Evolutionary conservation across 2,888 invertebrate genomes (phyloP).

Genomic region (Drosophila greeni): DNA sequence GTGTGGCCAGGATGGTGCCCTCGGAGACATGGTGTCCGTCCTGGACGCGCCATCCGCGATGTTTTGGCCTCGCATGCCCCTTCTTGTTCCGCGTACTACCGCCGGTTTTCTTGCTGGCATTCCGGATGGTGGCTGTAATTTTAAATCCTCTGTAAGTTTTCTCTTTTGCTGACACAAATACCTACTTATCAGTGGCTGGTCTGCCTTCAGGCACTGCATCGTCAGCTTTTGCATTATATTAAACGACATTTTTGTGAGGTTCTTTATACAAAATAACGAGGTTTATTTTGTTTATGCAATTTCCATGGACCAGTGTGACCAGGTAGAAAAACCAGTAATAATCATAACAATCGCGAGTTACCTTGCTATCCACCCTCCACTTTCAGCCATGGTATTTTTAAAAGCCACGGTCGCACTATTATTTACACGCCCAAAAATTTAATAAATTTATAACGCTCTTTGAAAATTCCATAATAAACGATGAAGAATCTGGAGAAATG

Average conservation of each 20-base stretch:
- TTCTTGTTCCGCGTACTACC: conserved; percentile 85
- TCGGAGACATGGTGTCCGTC: conserved; percentile 84
- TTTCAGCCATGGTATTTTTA: not conserved
- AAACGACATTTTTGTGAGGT: conserved; percentile 65
- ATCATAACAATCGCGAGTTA: not conserved
- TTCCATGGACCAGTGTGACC: conserved; percentile 27
- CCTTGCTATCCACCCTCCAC: not conserved
- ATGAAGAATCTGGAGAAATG: conserved; percentile 56
- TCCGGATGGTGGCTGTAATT: conserved; percentile 77
- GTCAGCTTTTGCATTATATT: conserved; percentile 75
- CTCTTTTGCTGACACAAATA: not conserved
- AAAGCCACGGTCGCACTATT: not conserved
- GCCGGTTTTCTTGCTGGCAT: conserved; percentile 87
- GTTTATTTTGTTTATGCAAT: conserved; percentile 66
- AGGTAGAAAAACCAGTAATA: not conserved
- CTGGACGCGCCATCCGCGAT: conserved; percentile 87
- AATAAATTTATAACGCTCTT: conserved; percentile 18
- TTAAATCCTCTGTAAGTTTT: not conserved
- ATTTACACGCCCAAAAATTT: conserved; percentile 30
- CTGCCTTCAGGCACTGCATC: conserved; percentile 68
- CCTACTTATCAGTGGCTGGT: conserved; percentile 74
- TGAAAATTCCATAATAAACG: conserved; percentile 1
- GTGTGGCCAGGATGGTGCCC: conserved; percentile 85
- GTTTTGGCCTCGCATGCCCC: conserved; percentile 85
- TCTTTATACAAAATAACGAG: conserved; percentile 18